Conservation (phyloP, 2,888 invertebrate species). For the Sinelater perroti region DNA sequence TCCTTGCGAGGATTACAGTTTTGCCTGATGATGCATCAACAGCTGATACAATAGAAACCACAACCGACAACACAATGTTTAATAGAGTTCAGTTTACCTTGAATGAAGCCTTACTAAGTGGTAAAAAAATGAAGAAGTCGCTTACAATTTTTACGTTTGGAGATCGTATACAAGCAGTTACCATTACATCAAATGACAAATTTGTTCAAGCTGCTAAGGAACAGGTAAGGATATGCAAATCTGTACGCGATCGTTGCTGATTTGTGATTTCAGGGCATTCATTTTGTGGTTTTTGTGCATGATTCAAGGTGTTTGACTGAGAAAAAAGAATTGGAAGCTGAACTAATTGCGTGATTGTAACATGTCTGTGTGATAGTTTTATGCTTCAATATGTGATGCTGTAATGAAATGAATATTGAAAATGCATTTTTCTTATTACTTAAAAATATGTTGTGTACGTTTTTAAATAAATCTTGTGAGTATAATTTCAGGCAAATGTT, state of each 20-base stretch:
- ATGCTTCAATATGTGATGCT: too few relatives aligned
- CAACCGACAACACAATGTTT: constrained; percentile 46
- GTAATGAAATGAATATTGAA: too few relatives aligned
- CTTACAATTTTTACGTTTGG: constrained; percentile 92
- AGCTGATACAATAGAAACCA: constrained; percentile 44
- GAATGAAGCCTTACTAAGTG: constrained; percentile 68
- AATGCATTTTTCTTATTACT: too few relatives aligned
- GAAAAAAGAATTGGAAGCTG: constrained; percentile 77
- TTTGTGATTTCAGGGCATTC: constrained; percentile 81
- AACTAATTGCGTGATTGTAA: constrained; percentile 42
- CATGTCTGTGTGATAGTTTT: too few relatives aligned
- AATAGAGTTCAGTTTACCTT: constrained; percentile 53
- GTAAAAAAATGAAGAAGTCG: constrained; percentile 86
- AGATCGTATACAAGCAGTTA: constrained; percentile 84
- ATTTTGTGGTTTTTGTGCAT: constrained; percentile 87
- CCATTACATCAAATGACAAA: constrained; percentile 92
- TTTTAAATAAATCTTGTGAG: too few relatives aligned
- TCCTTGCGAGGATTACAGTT: constrained; percentile 73
- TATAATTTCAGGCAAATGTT: too few relatives aligned
- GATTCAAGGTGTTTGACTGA: constrained; percentile 94
- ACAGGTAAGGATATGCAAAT: too few relatives aligned
- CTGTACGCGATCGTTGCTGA: too few relatives aligned
- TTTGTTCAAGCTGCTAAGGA: constrained; percentile 90
- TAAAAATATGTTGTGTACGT: too few relatives aligned
- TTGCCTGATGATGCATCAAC: constrained; percentile 77